Conservation (phyloP, 1,140 invertebrate species). For the Lordiphosa stackelbergi region DNA sequence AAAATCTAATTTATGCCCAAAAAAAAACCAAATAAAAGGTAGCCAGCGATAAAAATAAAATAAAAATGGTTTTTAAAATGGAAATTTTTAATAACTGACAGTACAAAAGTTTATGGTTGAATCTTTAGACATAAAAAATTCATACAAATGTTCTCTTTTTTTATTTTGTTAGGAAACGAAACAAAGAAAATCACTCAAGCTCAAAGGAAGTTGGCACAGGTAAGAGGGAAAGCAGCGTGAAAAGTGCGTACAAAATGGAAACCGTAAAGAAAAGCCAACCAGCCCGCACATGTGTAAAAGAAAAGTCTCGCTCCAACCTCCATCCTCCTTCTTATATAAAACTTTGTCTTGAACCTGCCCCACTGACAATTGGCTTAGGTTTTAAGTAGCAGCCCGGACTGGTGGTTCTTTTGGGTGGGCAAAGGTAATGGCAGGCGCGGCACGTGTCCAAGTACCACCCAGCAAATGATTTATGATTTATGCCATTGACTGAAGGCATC, state of each 20-base stretch:
- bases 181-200: slow-evolving; percentile 58
- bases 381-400: not conserved
- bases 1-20: slow-evolving; percentile 45
- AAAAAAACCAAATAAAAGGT: slow-evolving; percentile 4
- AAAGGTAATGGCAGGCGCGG: no score
- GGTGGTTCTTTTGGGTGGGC: not conserved
- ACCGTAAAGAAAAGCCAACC: not conserved
- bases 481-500: slow-evolving; percentile 67
- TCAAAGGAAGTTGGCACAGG: slow-evolving; percentile 28
- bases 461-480: slow-evolving; percentile 64
- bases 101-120: slow-evolving; percentile 36
- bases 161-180: slow-evolving; percentile 11
- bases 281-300: slow-evolving; percentile 43
- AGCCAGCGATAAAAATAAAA: slow-evolving; percentile 26
- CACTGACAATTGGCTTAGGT: slow-evolving; percentile 71
- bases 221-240: slow-evolving; percentile 37
- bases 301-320: slow-evolving; percentile 2
- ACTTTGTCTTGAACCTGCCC: slow-evolving; percentile 64
- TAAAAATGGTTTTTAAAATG: slow-evolving; percentile 31
- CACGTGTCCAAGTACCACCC: slow-evolving; percentile 65
- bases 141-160: slow-evolving; percentile 26
- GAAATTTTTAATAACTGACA: slow-evolving; percentile 68
- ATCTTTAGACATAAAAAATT: slow-evolving; percentile 44
- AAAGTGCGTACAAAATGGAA: slow-evolving; percentile 52
- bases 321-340: slow-evolving; percentile 27